A percentile compares a stretch with the other conserved stretches of the same genome.
These are phyloP conservation scores for Verasper variegatus DNA, from an alignment of 2,113 vertebrate genomes.

Conservation along the genomic window DNA sequence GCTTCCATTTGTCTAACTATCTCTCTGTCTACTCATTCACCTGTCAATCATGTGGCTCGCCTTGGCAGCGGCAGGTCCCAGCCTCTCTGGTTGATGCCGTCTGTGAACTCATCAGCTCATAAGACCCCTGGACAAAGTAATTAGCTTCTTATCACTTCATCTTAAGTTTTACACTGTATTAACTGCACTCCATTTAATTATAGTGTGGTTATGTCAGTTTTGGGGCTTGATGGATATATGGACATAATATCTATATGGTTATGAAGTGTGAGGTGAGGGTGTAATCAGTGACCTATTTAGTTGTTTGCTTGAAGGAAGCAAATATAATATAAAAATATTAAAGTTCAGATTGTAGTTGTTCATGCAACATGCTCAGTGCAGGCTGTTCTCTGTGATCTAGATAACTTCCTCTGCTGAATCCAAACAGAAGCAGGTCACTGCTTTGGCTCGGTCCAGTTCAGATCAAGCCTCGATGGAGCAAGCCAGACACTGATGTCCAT, in stretches of 20 bases:
- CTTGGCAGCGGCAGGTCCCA: slow-evolving; percentile 54
- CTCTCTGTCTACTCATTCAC: slow-evolving; percentile 76
- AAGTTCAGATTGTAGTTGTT: slow-evolving; percentile 14
- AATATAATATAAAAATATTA: too few relatives aligned
- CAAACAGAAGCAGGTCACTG: slow-evolving; percentile 78
- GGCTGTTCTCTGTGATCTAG: slow-evolving; percentile 58
- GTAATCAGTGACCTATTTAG: not conserved
- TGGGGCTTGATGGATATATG: slow-evolving; percentile 11
- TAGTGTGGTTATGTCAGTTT: not conserved
- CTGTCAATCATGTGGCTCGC: slow-evolving; percentile 80
- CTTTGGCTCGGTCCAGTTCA: slow-evolving; percentile 64
- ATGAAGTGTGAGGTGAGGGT: not conserved
- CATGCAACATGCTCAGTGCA: slow-evolving; percentile 28
- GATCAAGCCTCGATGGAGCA: slow-evolving; percentile 74
- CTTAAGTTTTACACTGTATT: slow-evolving; percentile 37
- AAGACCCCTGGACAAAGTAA: slow-evolving; percentile 61
- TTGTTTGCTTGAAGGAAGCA: not conserved
- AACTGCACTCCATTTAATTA: slow-evolving; percentile 23
- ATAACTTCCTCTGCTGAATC: slow-evolving; percentile 46
- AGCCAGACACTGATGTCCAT: slow-evolving; percentile 75
- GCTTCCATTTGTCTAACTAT: slow-evolving; percentile 85
- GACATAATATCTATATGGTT: not conserved
- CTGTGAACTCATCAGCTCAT: slow-evolving; percentile 55
- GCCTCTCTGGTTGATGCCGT: slow-evolving; percentile 43
- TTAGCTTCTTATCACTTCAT: slow-evolving; percentile 56